Evolutionary conservation across 2,797 vertebrate species (phyloP).

Genomic region (Sebastes kiyomatsui): DNA sequence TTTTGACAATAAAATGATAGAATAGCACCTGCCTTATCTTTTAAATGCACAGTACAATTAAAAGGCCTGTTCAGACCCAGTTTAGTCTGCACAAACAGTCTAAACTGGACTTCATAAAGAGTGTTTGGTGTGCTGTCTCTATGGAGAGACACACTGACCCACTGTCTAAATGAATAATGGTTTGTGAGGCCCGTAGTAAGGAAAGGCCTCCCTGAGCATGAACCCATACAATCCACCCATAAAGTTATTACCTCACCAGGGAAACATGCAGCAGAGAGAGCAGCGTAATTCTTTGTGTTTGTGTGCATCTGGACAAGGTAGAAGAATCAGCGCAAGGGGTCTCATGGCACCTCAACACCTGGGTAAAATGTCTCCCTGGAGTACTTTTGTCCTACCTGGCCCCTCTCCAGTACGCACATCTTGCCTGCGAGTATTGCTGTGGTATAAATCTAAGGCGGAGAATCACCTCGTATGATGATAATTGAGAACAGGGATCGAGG

Average conservation of each 20-base stretch:
- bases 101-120: neutral
- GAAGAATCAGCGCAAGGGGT: slow-evolving; percentile 46
- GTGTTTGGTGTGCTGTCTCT: slow-evolving; percentile 23
- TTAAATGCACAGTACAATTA: neutral
- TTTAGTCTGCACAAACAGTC: neutral
- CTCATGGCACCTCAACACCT: slow-evolving; percentile 66
- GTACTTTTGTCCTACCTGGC: slow-evolving; percentile 45
- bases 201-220: slow-evolving; percentile 61
- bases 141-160: slow-evolving; percentile 50
- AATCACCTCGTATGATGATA: slow-evolving; percentile 68
- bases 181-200: slow-evolving; percentile 61
- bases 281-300: slow-evolving; percentile 50
- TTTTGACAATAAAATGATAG: neutral
- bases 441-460: slow-evolving; percentile 62
- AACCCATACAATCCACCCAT: slow-evolving; percentile 66
- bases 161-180: slow-evolving; percentile 61
- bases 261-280: slow-evolving; percentile 69
- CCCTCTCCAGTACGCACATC: slow-evolving; percentile 42
- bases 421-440: slow-evolving; percentile 35
- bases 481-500: slow-evolving; percentile 76
- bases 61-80: neutral
- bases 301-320: slow-evolving; percentile 47
- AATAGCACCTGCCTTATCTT: neutral
- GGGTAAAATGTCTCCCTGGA: slow-evolving; percentile 54
- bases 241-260: slow-evolving; percentile 77